Base-by-base conservation (phyloP, 1,140 invertebrate species). In the Magallana gigas region DNA sequence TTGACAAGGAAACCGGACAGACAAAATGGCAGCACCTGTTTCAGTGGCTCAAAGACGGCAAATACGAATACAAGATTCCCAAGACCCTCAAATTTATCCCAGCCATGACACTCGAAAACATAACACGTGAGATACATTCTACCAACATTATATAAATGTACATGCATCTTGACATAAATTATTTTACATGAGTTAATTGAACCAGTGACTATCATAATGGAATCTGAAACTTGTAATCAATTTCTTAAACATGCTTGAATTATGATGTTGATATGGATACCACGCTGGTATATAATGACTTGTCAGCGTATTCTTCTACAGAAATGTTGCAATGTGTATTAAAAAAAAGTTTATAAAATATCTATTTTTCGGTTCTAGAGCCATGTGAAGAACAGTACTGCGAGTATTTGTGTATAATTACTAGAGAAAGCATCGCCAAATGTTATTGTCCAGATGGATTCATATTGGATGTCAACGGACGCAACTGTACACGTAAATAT, bases 1-100 rank as follows among this genome's bases (percentile, higher is more conserved):
- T 76, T 0, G 23, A 76, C 23, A 76, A 76, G 14, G 23, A 76
- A 12, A 76, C 68, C 4, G 68, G 23, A 76, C 23, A 76, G 23
- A 36, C 23, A 12, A 29, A 29, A 6, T 76, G 68, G 68, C 8
- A 76, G 14, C 68, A 76, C 23, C 36, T 76, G 68, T 76, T 76
- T 29, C 68, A 76, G 36, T 76, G 68, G 68, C 68, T 29, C 1
- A 76, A 76, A 29, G 68, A 76, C 36, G 68, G 18, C 29, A 76
- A 76, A 12, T 76, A 36, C 68, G 68, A 76, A 76, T 76, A 76
- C 29, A 76, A 76, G 68, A 23, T 76, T 8, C 68, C 68, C 68
- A 18, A 76, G 68, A 29, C 68, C 23, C 8, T 76, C 23, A 76
- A 8, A 11, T 76, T 76, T 29, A 36, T 76, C 12, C 6, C 23